Conservation (phyloP, 2,113 vertebrate genomes). For the Balaeniceps rex region DNA sequence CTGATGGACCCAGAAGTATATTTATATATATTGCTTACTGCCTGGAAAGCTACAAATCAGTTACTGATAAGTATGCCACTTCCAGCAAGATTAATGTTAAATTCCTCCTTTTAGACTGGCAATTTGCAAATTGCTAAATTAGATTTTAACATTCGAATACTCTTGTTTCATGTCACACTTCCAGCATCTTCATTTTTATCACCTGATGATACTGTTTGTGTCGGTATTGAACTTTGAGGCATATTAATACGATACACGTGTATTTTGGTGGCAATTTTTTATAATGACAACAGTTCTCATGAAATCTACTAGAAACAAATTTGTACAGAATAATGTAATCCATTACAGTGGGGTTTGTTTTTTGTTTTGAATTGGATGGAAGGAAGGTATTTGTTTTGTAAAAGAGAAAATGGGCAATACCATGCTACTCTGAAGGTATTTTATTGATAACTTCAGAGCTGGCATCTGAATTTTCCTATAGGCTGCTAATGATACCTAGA, state of each 20-base stretch:
- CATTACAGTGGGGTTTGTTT: not conserved
- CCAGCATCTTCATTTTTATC: constrained; percentile 34
- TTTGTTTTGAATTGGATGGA: not conserved
- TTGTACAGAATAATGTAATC: not conserved
- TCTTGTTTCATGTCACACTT: not conserved
- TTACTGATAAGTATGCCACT: constrained; percentile 31
- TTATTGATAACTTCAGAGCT: not conserved
- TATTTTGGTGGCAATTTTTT: not conserved
- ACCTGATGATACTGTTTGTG: constrained; percentile 1
- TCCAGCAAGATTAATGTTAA: constrained; percentile 49
- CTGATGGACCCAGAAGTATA: constrained; percentile 27
- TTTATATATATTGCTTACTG: constrained; percentile 47
- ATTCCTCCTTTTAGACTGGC: constrained; percentile 18
- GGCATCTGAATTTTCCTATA: not conserved
- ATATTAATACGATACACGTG: not conserved
- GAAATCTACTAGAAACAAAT: not conserved
- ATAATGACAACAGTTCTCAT: not conserved
- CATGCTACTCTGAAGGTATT: not conserved
- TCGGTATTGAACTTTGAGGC: not conserved
- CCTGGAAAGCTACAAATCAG: constrained; percentile 55
- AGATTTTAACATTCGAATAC: not conserved
- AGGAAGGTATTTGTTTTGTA: not conserved
- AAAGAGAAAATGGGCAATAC: not conserved
- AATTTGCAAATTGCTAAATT: constrained; percentile 56
- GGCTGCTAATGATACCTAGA: not conserved